Percentiles rank a stretch among this genome's conserved stretches.
Conservation (phyloP, 2,797 vertebrate species). For the Kryptopterus vitreolus region DNA sequence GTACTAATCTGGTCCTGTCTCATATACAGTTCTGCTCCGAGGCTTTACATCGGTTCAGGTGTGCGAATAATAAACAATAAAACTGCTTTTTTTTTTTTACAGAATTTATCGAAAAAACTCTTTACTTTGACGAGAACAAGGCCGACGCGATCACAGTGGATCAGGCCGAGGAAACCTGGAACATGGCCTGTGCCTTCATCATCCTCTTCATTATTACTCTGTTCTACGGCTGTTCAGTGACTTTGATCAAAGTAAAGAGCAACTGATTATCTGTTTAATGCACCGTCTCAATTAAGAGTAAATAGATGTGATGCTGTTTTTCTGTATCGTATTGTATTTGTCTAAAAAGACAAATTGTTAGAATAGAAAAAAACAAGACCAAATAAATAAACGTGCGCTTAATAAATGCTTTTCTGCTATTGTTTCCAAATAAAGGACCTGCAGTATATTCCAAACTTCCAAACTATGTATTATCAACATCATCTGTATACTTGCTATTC, state of each 20-base stretch:
- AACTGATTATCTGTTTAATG: neutral
- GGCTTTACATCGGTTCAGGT: neutral
- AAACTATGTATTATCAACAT: too few species aligned
- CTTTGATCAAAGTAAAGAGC: slow-evolving; percentile 66
- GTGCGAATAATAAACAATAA: neutral
- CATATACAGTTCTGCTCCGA: neutral
- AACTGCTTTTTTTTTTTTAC: neutral
- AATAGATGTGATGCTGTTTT: neutral
- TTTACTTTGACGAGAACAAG: slow-evolving; percentile 61
- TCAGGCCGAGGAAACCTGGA: slow-evolving; percentile 59
- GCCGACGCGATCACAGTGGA: slow-evolving; percentile 52
- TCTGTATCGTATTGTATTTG: neutral
- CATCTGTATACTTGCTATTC: neutral
- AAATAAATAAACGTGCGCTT: neutral
- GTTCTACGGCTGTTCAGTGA: slow-evolving; percentile 61
- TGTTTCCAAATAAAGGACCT: too few species aligned
- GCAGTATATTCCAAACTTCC: too few species aligned
- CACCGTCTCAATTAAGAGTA: neutral
- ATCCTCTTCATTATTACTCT: slow-evolving; percentile 64
- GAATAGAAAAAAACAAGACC: neutral
- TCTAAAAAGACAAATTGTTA: neutral
- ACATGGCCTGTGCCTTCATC: slow-evolving; percentile 64
- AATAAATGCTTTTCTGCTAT: too few species aligned
- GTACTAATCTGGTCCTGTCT: slow-evolving; percentile 41
- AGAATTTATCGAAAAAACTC: slow-evolving; percentile 58